Evolutionary conservation across 2,888 invertebrate species (phyloP).

Genomic region (Arrhopalites spinosus): DNA sequence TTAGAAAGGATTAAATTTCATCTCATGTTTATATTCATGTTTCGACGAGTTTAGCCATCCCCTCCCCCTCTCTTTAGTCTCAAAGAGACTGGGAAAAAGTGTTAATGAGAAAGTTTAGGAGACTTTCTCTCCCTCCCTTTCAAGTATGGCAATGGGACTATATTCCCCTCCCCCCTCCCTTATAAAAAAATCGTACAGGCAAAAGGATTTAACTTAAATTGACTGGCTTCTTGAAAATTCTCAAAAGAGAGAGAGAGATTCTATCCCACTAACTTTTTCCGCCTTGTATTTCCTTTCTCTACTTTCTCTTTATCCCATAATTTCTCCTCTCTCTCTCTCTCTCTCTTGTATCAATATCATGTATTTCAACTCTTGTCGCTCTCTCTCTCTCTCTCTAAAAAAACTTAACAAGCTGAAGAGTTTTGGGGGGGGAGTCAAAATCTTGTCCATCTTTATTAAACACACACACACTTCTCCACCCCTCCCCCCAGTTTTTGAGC

Average conservation of each 20-base stretch:
- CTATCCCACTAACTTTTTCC: not conserved
- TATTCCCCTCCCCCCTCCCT: not conserved
- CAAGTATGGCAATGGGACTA: not conserved
- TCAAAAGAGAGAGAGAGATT: not conserved
- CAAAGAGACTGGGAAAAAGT: conserved; percentile 18
- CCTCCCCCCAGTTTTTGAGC: no score
- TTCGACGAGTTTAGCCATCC: not conserved
- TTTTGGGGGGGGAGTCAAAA: no score
- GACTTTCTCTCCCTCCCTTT: not conserved
- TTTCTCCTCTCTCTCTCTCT: not conserved
- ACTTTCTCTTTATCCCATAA: not conserved
- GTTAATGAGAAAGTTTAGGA: conserved; percentile 28
- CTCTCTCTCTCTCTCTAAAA: no score
- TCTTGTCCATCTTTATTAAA: no score
- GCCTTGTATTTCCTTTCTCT: not conserved
- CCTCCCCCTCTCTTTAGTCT: not conserved
- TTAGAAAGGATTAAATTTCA: conserved; percentile 38
- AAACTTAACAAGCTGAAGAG: no score
- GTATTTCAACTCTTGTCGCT: not conserved
- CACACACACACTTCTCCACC: no score
- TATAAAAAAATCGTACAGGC: not conserved
- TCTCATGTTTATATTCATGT: conserved; percentile 39
- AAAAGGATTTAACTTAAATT: not conserved
- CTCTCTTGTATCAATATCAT: not conserved
- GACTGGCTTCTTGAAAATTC: not conserved